These are phyloP conservation scores for Apeltes quadracus DNA, from an alignment of 2,113 vertebrate species.

Conservation along the genomic window DNA sequence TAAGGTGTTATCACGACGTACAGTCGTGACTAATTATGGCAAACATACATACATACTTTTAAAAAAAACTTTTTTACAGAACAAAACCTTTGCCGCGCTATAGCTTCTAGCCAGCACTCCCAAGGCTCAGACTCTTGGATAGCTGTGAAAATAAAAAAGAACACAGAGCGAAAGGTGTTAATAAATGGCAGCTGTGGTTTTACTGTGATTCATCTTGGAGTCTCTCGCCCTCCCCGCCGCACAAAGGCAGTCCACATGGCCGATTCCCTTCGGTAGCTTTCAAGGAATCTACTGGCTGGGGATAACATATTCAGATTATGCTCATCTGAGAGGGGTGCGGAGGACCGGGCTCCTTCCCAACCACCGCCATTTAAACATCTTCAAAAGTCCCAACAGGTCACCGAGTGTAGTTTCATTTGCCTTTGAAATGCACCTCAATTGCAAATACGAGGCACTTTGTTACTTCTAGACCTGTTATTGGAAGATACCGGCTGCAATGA, in stretches of 20 bases:
- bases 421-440: not conserved
- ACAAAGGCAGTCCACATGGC: conserved; percentile 69
- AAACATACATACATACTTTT: conserved; percentile 39
- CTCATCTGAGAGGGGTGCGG: conserved; percentile 47
- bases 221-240: conserved; percentile 57
- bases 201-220: conserved; percentile 68
- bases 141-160: conserved; percentile 17
- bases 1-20: conserved; percentile 28
- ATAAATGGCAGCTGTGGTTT: conserved; percentile 63
- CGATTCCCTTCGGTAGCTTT: conserved; percentile 67
- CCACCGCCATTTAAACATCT: conserved; percentile 12
- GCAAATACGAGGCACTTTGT: not conserved
- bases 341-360: conserved; percentile 6
- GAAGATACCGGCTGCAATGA: no score
- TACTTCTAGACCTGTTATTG: not conserved
- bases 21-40: conserved; percentile 44
- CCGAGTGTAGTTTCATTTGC: not conserved
- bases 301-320: conserved; percentile 61
- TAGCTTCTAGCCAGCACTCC: conserved; percentile 30
- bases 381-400: not conserved
- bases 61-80: conserved; percentile 36
- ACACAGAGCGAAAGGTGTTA: conserved; percentile 51
- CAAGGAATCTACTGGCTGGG: conserved; percentile 67
- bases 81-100: not conserved
- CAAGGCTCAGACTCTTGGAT: conserved; percentile 21